A percentile compares a stretch with the other conserved stretches of the same genome.
phyloP scores from a whole-genome alignment of 2,113 vertebrate species.

The Meles meles region DNA sequence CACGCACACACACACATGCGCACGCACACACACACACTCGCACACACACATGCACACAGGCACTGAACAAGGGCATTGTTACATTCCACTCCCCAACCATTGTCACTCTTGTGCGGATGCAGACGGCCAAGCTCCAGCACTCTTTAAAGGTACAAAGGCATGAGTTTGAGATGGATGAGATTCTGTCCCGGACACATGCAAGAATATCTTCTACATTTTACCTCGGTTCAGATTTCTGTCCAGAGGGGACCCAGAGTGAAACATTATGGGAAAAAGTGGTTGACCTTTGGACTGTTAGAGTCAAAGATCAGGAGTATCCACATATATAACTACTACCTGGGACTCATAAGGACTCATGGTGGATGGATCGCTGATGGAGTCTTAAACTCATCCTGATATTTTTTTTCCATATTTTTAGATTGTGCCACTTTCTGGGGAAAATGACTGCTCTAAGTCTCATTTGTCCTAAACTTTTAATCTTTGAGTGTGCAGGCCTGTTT shows the following conservation, averaged over 20 bases:
- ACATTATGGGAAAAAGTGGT: neutral
- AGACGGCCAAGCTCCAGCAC: neutral
- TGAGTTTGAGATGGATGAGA: neutral
- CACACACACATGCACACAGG: neutral
- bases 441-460: neutral
- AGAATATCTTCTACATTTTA: neutral
- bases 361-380: neutral
- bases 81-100: neutral
- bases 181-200: neutral
- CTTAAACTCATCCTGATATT: neutral
- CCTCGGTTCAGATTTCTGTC: constrained; percentile 8
- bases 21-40: too few relatives aligned
- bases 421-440: neutral
- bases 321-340: neutral
- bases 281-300: neutral
- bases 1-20: rapidly evolving
- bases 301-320: neutral
- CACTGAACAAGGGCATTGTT: neutral
- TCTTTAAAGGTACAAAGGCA: neutral
- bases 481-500: neutral
- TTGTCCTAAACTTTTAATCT: neutral
- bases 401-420: neutral
- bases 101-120: neutral
- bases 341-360: neutral
- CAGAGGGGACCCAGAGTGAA: neutral